Percentiles rank a stretch among this genome's conserved stretches.
Evolutionary conservation across 2,888 invertebrate species (phyloP).

Genomic region (Cheilosia urbana): DNA sequence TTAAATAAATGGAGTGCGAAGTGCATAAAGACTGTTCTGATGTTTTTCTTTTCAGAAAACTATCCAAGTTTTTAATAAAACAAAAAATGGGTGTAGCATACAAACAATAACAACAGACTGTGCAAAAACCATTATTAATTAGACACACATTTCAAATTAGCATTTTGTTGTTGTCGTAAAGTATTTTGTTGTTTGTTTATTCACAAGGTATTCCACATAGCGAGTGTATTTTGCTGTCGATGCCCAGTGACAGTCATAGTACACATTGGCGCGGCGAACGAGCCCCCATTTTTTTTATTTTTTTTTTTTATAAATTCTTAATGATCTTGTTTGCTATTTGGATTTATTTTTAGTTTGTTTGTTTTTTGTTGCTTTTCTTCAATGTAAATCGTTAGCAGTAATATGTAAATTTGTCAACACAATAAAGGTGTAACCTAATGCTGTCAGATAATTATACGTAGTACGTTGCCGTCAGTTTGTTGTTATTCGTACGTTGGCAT

Average conservation of each 20-base stretch:
- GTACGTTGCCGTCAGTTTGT: constrained; percentile 5
- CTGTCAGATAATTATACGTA: not conserved
- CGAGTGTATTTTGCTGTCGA: constrained; percentile 2
- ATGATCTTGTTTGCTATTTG: not conserved
- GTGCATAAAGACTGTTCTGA: constrained; percentile 16
- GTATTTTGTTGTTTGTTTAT: constrained; percentile 8
- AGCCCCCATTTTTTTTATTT: constrained; percentile 35
- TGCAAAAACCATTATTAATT: constrained; percentile 20
- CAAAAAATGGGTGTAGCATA: constrained; percentile 12
- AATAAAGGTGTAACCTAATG: constrained; percentile 31
- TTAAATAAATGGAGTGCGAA: not conserved
- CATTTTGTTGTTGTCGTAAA: constrained; percentile 43
- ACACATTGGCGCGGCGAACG: constrained; percentile 1
- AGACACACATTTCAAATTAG: constrained; percentile 8
- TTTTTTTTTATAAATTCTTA: constrained; percentile 12
- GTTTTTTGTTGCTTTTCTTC: not conserved
- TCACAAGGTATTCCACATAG: not conserved
- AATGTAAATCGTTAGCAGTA: constrained; percentile 23
- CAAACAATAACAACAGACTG: constrained; percentile 7
- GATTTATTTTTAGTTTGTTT: no score
- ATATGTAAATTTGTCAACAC: constrained; percentile 32
- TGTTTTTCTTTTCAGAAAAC: not conserved
- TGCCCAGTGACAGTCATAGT: constrained; percentile 4
- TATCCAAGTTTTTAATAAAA: constrained; percentile 2
- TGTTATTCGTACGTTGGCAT: not conserved